These are phyloP conservation scores for Scaptomyza pallida DNA, from an alignment of 1,140 invertebrate genomes.

Conservation along the genomic window DNA sequence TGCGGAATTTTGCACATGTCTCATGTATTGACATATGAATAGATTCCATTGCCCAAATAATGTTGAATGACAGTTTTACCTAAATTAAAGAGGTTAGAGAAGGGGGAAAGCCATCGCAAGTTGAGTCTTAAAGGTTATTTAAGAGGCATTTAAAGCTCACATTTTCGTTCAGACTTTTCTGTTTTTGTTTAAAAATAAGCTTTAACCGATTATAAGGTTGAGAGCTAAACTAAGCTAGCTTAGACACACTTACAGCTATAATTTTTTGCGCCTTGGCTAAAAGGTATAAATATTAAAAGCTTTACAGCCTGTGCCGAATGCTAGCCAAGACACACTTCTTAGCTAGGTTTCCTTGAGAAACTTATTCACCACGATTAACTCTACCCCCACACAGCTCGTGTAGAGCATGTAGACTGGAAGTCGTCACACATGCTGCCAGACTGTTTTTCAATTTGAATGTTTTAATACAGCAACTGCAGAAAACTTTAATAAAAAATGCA, in stretches of 20 bases:
- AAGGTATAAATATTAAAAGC: background rate
- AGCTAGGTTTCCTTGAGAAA: background rate
- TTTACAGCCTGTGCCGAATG: background rate
- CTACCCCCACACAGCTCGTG: background rate
- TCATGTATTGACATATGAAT: background rate
- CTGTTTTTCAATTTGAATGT: background rate
- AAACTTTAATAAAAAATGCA: background rate
- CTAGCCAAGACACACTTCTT: conserved; percentile 1
- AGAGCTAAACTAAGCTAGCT: background rate
- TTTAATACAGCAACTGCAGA: background rate
- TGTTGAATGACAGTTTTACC: background rate
- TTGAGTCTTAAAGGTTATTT: background rate
- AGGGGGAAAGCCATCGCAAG: background rate
- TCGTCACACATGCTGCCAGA: conserved; percentile 12
- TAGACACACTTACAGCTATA: background rate
- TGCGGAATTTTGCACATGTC: conserved; percentile 8
- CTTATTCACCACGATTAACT: conserved; percentile 9
- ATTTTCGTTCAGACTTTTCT: too few relatives aligned
- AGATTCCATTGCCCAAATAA: conserved; percentile 1
- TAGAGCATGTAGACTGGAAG: conserved; percentile 29
- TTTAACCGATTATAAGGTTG: background rate
- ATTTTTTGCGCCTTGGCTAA: background rate
- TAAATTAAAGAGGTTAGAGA: background rate
- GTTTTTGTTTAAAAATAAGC: too few relatives aligned
- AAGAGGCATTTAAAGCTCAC: background rate